phyloP scores from a whole-genome alignment of 2,888 invertebrate species.

The Anticlea derivata region DNA sequence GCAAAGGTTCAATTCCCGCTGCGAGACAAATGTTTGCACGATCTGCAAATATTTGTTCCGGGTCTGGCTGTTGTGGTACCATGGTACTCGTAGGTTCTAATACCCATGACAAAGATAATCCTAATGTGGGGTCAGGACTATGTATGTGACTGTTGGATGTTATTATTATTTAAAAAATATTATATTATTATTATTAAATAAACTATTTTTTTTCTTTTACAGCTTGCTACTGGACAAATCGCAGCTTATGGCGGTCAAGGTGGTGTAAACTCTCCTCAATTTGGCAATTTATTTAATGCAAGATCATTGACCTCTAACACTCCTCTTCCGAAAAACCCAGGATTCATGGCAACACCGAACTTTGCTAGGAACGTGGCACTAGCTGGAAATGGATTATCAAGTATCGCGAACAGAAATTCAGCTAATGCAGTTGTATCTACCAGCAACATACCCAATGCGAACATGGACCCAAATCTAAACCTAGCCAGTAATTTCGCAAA shows the following conservation, averaged over 20 bases:
- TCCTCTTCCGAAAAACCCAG: constrained; percentile 6
- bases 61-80: too few relatives aligned
- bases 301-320: constrained; percentile 3
- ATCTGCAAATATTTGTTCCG: too few relatives aligned
- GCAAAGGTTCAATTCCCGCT: too few relatives aligned
- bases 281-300: constrained; percentile 9
- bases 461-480: constrained; percentile 5
- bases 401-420: constrained; percentile 11
- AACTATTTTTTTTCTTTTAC: constrained; percentile 24
- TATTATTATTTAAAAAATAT: too few relatives aligned
- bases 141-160: too few relatives aligned
- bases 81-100: too few relatives aligned
- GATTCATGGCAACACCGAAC: constrained; percentile 2
- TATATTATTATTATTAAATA: too few relatives aligned
- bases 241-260: constrained; percentile 6
- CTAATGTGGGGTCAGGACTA: too few relatives aligned
- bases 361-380: constrained; percentile 16
- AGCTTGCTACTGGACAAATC: constrained; percentile 22
- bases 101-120: too few relatives aligned
- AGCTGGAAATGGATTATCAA: constrained; percentile 7
- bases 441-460: background rate
- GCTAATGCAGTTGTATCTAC: background rate
- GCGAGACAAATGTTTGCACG: too few relatives aligned
- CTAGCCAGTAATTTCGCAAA: constrained; percentile 15
- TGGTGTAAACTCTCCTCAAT: constrained; percentile 2